Evolutionary conservation across 2,888 invertebrate genomes (phyloP).

Genomic region (Barypeithes pellucidus): DNA sequence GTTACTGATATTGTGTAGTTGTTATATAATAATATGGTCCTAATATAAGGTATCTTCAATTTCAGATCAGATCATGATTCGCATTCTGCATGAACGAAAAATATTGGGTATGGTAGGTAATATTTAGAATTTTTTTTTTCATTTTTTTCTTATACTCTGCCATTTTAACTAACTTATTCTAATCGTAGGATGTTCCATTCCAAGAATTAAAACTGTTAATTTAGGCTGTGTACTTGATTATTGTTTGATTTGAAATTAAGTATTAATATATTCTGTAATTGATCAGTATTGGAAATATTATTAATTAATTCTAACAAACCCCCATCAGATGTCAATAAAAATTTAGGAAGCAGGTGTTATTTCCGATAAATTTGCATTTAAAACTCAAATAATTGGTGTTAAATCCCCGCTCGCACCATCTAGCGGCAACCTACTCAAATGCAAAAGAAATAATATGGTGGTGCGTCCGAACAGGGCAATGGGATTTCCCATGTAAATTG

Average conservation of each 20-base stretch:
- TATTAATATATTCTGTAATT: slow-evolving; percentile 25
- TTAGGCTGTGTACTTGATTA: slow-evolving; percentile 53
- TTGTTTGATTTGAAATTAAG: slow-evolving; percentile 16
- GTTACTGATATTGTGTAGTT: too few relatives aligned
- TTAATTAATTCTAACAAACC: too few relatives aligned
- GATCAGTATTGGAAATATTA: neutral
- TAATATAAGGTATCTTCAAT: slow-evolving; percentile 28
- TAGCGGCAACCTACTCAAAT: too few relatives aligned
- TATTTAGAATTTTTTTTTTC: neutral
- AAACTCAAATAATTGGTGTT: too few relatives aligned
- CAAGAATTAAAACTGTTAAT: slow-evolving; percentile 39
- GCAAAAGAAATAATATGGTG: too few relatives aligned
- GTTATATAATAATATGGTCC: too few relatives aligned
- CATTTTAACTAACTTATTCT: slow-evolving; percentile 35
- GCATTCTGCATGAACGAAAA: slow-evolving; percentile 38
- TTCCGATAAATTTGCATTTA: too few relatives aligned
- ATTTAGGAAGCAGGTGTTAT: too few relatives aligned
- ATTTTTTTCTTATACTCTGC: slow-evolving; percentile 7
- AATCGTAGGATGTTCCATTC: slow-evolving; percentile 38
- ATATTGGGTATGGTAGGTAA: neutral
- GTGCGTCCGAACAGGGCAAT: too few relatives aligned
- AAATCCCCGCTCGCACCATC: too few relatives aligned
- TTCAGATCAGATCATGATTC: slow-evolving; percentile 50
- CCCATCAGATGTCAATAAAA: too few relatives aligned
- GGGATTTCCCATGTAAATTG: too few relatives aligned